Percentiles rank a stretch among this genome's conserved stretches.
phyloP scores from a whole-genome alignment of 2,888 invertebrate genomes.

The Mamestra brassicae region DNA sequence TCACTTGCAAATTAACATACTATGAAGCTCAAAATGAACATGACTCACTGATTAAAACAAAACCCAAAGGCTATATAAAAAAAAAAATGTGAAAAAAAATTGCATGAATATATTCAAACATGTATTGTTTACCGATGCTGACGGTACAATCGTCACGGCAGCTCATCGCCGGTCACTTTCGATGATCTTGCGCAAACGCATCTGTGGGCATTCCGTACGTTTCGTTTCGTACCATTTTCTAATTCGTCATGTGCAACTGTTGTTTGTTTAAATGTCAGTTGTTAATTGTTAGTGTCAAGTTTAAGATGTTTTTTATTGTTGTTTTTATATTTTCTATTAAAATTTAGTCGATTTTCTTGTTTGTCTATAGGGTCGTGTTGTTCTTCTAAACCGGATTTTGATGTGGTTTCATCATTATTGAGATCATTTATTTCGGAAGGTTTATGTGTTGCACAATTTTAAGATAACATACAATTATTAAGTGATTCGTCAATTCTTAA shows the following conservation, averaged over 20 bases:
- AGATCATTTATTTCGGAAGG: neutral
- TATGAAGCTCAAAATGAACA: neutral
- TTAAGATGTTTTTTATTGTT: slow-evolving; percentile 29
- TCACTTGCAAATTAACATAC: neutral
- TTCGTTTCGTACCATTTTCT: slow-evolving; percentile 67
- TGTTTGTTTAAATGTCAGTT: slow-evolving; percentile 57
- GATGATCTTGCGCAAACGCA: slow-evolving; percentile 78
- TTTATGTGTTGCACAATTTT: too few relatives aligned
- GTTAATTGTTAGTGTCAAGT: slow-evolving; percentile 54
- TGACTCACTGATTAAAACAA: slow-evolving; percentile 23
- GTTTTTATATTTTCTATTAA: neutral
- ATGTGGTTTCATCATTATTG: neutral
- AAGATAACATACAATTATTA: too few relatives aligned
- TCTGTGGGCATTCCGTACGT: slow-evolving; percentile 74
- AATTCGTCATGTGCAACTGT: slow-evolving; percentile 66
- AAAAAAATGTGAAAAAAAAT: slow-evolving; percentile 4
- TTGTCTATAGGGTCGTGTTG: neutral
- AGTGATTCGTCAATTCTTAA: too few relatives aligned
- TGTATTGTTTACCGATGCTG: slow-evolving; percentile 63
- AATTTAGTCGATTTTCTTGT: neutral
- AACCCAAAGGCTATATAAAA: neutral
- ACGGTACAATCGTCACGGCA: slow-evolving; percentile 72
- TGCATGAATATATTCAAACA: slow-evolving; percentile 1
- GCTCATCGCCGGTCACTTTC: slow-evolving; percentile 81
- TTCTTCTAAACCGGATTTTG: neutral